Evolutionary conservation across 2,113 vertebrate genomes (phyloP), one percentile per base, ranked within the genome.

Genomic region (Corydoras maculifer): DNA sequence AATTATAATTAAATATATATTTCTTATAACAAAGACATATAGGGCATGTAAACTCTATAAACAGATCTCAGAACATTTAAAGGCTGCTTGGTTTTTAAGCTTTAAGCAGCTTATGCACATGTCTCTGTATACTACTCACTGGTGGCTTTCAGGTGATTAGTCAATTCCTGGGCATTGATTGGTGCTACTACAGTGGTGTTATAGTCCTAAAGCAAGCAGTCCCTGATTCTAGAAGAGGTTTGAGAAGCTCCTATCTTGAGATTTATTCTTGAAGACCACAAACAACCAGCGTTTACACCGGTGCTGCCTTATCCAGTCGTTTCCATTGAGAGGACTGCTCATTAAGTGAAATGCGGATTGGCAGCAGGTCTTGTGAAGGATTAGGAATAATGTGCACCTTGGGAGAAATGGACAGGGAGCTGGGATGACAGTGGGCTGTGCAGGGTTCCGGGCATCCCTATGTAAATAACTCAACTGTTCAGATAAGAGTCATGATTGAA

Each of bases 41-140:
- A 43, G 35, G 35, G n/a, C 12, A 57, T n/a, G 54, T n/a, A 83
- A 89, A 84, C 84, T 84, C 77, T 71, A 35, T 86, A 86, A 86
- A 70, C 61, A 8, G 70, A 31, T 74, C 82, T 82, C 78, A 75
- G 78, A 73, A 78, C 65, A 67, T 75, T 84, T 77, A 43, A 43
- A 82, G 75, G 75, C 30, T 78, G 76, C 71, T 79, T 57, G 71
- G 73, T 67, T 78, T 68, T 71, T 88, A 90, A 91, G 84, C 81
- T 84, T 49, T 93, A 94, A 95, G 91, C 80, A 87, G 92, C 93
- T 95, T 95, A 92, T 87, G 81, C 81, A 83, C 69, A 87, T 83
- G 66, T 68, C 70, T 77, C 58, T 78, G 82, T 84, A 87, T 79
- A 74, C 83, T 86, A 75, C 84, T 80, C 72, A 78, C 83, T 83